Base-by-base conservation (phyloP, 2,888 invertebrate species). In the Hirtodrosophila cameraria region DNA sequence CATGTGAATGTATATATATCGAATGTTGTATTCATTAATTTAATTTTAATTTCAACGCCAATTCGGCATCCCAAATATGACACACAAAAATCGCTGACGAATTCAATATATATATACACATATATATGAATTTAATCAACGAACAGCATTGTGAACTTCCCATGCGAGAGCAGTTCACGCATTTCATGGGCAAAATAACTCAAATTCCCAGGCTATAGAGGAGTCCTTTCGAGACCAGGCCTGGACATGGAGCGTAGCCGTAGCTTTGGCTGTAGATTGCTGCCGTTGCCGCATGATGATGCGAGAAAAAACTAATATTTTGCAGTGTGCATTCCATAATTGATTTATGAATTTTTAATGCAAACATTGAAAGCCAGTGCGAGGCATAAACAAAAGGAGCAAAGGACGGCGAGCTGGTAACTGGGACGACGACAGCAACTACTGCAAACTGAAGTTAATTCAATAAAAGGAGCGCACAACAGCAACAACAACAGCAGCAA, bases 311-410 rank as follows among this genome's bases (percentile, higher is more conserved):
- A 87, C 77, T 75, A 86, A 79, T 78, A 86, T 87, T 88, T 88
- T 86, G 83, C 88, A 72, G 75, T 87, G 84, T 87, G 87, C 88
- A 89, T 89, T 89, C 89, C 89, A 89, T 89, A 89, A 89, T 89
- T 89, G 89, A 89, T 89, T 89, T 89, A 89, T 89, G 89, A 89
- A 89, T 89, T 89, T 88, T 87, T 89, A 89, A 89, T 89, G 89
- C 81, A 87, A 88, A 88, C 85, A 77, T 74, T 71, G 75, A 66
- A 70, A 66, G 67, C 69, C 77, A 70, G 59, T 69, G 83, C 70
- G 20, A 70, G 52, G 58, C 53, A 41, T 45, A 65, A 64, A 65
- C 71, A 77, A 77, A 20, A 20, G 46, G 13, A 54, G 46, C 50
- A 53, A 48, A 36, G 39, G 61, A 42, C 33, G 9, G 43, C 9